A percentile compares a stretch with the other conserved stretches of the same genome.
These are phyloP conservation scores for Macropis europaea DNA, from an alignment of 2,888 invertebrate species.

Conservation along the genomic window DNA sequence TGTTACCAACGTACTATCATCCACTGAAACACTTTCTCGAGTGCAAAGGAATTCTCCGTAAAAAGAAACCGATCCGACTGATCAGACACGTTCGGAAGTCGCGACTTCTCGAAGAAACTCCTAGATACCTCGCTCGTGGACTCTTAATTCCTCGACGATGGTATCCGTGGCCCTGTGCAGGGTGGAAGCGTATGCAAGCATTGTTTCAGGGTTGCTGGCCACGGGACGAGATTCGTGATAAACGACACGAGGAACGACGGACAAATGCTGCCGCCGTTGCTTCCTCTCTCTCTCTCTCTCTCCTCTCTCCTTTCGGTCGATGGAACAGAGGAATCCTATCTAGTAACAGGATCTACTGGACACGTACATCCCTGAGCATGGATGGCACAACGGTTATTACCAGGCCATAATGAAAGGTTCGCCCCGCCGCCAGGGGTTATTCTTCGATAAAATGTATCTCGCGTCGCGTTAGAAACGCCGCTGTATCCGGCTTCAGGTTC, in stretches of 20 bases:
- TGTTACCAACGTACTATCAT: too few relatives aligned
- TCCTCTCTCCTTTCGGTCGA: slow-evolving; percentile 10
- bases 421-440: slow-evolving; percentile 25
- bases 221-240: slow-evolving; percentile 61
- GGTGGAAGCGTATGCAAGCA: slow-evolving; percentile 36
- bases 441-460: slow-evolving; percentile 12
- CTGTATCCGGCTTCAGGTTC: too few relatives aligned
- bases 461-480: slow-evolving; percentile 1
- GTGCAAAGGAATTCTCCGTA: too few relatives aligned
- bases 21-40: too few relatives aligned
- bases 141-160: slow-evolving; percentile 47
- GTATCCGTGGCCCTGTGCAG: slow-evolving; percentile 8
- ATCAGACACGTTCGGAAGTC: too few relatives aligned
- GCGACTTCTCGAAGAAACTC: too few relatives aligned
- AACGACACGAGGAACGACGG: slow-evolving; percentile 58
- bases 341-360: slow-evolving; percentile 47
- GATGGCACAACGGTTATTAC: slow-evolving; percentile 49
- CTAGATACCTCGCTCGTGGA: slow-evolving; percentile 33
- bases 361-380: slow-evolving; percentile 29
- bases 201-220: slow-evolving; percentile 56
- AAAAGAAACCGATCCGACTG: too few relatives aligned
- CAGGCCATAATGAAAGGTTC: slow-evolving; percentile 48
- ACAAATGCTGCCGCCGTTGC: slow-evolving; percentile 29
- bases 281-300: background rate
- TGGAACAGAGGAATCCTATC: slow-evolving; percentile 45